Evolutionary conservation across 2,888 invertebrate genomes (phyloP).

Genomic region (Emmelina monodactyla): DNA sequence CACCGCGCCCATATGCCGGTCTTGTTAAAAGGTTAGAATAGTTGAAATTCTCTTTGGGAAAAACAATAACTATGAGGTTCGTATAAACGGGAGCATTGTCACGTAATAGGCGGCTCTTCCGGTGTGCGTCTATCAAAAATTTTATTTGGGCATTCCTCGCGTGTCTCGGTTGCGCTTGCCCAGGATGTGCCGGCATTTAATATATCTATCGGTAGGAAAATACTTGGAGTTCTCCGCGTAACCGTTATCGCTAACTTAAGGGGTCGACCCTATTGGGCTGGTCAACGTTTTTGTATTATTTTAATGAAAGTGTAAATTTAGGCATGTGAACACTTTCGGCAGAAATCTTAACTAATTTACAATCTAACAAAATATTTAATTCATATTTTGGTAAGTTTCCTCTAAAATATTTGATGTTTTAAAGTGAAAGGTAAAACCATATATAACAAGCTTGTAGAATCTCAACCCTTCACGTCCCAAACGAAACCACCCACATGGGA

Average conservation of each 20-base stretch:
- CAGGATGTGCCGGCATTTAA: constrained; percentile 59
- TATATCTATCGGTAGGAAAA: constrained; percentile 59
- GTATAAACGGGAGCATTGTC: constrained; percentile 49
- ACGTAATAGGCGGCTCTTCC: constrained; percentile 61
- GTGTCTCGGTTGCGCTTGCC: constrained; percentile 41
- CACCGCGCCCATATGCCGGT: constrained; percentile 52
- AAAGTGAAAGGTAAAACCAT: no score
- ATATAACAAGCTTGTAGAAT: no score
- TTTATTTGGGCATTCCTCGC: constrained; percentile 59
- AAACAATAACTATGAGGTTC: constrained; percentile 53
- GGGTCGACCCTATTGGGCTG: no score
- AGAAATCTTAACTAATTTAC: no score
- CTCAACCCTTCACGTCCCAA: no score
- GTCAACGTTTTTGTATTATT: no score
- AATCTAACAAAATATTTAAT: no score
- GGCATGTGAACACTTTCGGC: no score
- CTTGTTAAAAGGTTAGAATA: constrained; percentile 44
- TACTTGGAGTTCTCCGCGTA: constrained; percentile 41
- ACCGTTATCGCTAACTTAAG: constrained; percentile 44
- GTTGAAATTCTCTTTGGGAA: constrained; percentile 44
- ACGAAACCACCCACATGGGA: no score
- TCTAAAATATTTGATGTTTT: no score
- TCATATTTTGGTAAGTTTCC: no score
- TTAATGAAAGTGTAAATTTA: no score
- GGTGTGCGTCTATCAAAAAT: constrained; percentile 62